Base-by-base conservation (phyloP, 2,113 vertebrate genomes). In the Centropus unirufus region DNA sequence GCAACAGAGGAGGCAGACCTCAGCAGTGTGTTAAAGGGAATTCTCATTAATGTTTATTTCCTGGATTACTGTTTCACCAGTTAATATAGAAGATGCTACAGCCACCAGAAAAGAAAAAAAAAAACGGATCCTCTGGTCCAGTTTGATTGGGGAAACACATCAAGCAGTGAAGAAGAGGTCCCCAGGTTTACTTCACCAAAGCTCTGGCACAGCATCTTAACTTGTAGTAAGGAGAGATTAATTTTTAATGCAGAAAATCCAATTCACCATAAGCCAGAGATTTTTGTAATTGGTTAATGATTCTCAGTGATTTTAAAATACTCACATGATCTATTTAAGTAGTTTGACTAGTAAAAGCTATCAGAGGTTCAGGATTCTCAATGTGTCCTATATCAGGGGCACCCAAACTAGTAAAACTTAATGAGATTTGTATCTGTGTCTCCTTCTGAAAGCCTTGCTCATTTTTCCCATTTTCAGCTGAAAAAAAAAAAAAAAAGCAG, bases 31-130 rank as follows among this genome's bases (percentile, higher is more conserved):
- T 51, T 85, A 92, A 97, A 95, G 63, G 4, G 86, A 89, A 79
- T 94, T 83, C 34, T 89, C 83, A 89, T 91, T 87, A 91, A 79
- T 3, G 2, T 67, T 79, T 73, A 74, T 90, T 95, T 82, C 86
- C 77, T 79, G n/a, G 49, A 34, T 86, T 79, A 3, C 1, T 77
- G 51, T 68, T 94, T 75, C 81, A 81, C 6, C 22, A 12, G 20
- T 51, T 84, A 72, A 40, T 57, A 59, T 24, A 78, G 62, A 74
- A 76, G 27, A 69, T 61, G 49, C 29, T 77, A 5, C 76, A 73
- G 44, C 44, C 32, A 30, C 23, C 58, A 84, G n/a, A 26, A 40
- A 57, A 57, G n/a, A 55, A 34, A 32, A 29, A 32, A 29, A 36
- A 36, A 36, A 36, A 36, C 36, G 24, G 12, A 67, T 22, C 14